Conservation (phyloP, 37 sponge, comb jelly and placozoan species). For the Beroe forskalii region DNA sequence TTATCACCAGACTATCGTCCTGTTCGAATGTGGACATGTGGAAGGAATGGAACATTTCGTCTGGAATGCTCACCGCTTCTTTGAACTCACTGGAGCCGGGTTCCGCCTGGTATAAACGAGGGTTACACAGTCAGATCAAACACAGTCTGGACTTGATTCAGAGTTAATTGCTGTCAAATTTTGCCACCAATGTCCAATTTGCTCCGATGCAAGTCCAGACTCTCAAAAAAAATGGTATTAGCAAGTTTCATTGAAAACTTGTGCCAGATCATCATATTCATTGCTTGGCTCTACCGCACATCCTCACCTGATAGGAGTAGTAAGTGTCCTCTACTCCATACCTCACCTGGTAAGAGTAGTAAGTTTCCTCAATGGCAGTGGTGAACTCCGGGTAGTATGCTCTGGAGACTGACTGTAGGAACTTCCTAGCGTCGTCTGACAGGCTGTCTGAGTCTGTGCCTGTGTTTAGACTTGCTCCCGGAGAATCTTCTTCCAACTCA, state of each 20-base stretch:
- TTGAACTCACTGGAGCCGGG: no score
- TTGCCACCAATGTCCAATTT: no score
- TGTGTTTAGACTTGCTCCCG: neutral
- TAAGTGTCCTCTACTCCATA: no score
- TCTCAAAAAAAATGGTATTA: no score
- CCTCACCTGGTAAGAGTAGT: constrained; percentile 23
- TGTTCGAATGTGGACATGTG: constrained; percentile 43
- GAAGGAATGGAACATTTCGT: constrained; percentile 58
- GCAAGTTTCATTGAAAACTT: no score
- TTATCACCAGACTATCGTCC: constrained; percentile 24
- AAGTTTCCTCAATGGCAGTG: constrained; percentile 19
- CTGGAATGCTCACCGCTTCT: constrained; percentile 7
- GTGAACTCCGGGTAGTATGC: constrained; percentile 57
- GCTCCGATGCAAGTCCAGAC: no score
- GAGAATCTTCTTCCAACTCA: neutral
- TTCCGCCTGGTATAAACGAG: no score
- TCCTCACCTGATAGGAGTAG: constrained; percentile 10
- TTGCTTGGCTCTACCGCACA: no score
- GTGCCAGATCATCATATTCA: no score
- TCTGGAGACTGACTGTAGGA: constrained; percentile 28
- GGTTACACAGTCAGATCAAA: no score
- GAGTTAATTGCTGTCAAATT: no score
- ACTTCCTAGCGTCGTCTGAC: constrained; percentile 22
- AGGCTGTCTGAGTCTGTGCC: neutral
- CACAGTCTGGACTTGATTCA: no score